These are phyloP conservation scores for Dendrocincla fuliginosa DNA, from an alignment of 2,797 vertebrate species.

Conservation along the genomic window DNA sequence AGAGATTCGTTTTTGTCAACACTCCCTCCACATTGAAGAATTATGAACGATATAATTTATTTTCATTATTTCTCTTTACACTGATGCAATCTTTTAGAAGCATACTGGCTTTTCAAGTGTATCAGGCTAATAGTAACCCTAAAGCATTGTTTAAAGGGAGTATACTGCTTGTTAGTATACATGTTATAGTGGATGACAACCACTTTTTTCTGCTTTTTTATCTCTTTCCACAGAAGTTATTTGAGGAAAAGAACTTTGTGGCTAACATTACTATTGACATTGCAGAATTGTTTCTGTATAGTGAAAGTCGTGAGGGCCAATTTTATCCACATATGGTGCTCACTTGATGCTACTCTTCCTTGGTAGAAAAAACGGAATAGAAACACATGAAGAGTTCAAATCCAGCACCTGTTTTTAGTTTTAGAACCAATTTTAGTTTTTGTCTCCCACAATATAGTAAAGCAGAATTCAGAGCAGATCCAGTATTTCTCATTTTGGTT, in stretches of 20 bases:
- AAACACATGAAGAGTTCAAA: not conserved
- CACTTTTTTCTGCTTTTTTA: not conserved
- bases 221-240: not conserved
- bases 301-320: not conserved
- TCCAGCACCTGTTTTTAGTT: not conserved
- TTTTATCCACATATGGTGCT: not conserved
- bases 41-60: slow-evolving; percentile 11
- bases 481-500: not conserved
- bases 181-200: not conserved
- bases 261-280: not conserved
- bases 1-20: slow-evolving; percentile 58
- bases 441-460: not conserved
- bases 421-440: not conserved
- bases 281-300: not conserved
- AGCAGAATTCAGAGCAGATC: not conserved
- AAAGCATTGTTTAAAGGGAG: not conserved
- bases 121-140: not conserved
- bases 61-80: slow-evolving; percentile 40
- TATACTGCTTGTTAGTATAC: not conserved
- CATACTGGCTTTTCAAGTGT: not conserved
- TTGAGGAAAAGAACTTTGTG: not conserved
- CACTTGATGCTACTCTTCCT: not conserved
- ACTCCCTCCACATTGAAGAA: not conserved
- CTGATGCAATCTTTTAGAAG: slow-evolving; percentile 20
- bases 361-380: not conserved